Percentiles rank a stretch among this genome's conserved stretches.
Conservation (phyloP, 2,113 vertebrate genomes). For the Echinops telfairi region DNA sequence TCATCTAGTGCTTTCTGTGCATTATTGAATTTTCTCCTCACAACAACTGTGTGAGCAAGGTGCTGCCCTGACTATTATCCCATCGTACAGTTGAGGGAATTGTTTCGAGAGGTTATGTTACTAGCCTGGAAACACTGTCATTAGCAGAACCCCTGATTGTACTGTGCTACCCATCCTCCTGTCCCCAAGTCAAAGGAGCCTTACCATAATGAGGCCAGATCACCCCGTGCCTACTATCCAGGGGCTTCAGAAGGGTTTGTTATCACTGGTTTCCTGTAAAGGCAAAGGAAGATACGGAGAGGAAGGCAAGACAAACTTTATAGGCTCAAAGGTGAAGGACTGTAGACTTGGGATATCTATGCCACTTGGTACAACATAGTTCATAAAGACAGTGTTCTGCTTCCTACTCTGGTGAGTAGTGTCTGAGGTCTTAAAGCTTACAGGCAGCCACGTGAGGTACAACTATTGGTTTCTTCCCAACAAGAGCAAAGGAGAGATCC, state of each 20-base stretch:
- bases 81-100: neutral
- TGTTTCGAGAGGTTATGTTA: neutral
- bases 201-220: neutral
- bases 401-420: too few species aligned
- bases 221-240: neutral
- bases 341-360: too few species aligned
- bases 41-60: neutral
- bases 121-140: neutral
- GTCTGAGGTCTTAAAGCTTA: too few species aligned
- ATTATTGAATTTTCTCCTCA: neutral
- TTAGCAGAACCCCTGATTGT: neutral
- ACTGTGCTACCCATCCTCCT: neutral
- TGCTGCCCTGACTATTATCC: neutral
- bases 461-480: too few species aligned
- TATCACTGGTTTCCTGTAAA: neutral
- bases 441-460: too few species aligned
- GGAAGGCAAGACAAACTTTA: too few species aligned
- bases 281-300: too few species aligned
- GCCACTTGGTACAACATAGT: too few species aligned
- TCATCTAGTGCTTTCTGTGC: neutral
- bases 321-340: too few species aligned
- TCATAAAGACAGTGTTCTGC: too few species aligned
- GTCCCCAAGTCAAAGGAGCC: neutral
- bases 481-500: too few species aligned
- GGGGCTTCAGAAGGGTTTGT: neutral